phyloP scores from a whole-genome alignment of 2,888 invertebrate genomes.

The Andricus curvator region DNA sequence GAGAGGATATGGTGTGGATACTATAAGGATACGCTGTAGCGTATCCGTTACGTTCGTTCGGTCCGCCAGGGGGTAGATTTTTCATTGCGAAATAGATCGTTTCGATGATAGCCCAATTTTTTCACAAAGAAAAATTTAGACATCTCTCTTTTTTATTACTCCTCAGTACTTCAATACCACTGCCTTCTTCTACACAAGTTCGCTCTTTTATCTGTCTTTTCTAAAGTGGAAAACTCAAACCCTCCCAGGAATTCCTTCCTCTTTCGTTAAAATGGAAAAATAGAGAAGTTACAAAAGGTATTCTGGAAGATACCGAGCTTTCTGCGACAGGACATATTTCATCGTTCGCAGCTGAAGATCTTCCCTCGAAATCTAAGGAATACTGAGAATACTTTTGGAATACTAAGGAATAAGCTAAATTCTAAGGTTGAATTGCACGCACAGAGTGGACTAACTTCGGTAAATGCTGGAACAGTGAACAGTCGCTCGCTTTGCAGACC shows the following conservation, averaged over 20 bases:
- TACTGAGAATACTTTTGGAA: too few relatives aligned
- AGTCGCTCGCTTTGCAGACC: neutral
- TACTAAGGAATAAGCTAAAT: constrained; percentile 3
- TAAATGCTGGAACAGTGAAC: neutral
- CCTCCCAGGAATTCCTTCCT: neutral
- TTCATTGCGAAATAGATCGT: neutral
- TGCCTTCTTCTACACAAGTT: neutral
- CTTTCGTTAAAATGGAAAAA: constrained; percentile 14
- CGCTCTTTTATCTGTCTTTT: constrained; percentile 7
- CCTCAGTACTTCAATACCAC: neutral
- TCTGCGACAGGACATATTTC: neutral
- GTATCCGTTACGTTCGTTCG: too few relatives aligned
- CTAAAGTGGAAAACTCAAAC: constrained; percentile 29
- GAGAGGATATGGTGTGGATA: too few relatives aligned
- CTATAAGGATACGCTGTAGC: too few relatives aligned
- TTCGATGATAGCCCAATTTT: neutral
- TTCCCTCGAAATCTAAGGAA: neutral
- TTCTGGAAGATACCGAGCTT: neutral
- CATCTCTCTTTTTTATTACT: neutral
- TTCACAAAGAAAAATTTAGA: neutral
- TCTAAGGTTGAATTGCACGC: neutral
- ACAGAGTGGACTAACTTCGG: neutral
- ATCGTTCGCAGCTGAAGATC: neutral
- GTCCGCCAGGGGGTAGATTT: too few relatives aligned
- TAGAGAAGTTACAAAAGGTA: neutral